These are phyloP conservation scores for Atrina japonica DNA, from an alignment of 2,888 invertebrate species.

Conservation along the genomic window DNA sequence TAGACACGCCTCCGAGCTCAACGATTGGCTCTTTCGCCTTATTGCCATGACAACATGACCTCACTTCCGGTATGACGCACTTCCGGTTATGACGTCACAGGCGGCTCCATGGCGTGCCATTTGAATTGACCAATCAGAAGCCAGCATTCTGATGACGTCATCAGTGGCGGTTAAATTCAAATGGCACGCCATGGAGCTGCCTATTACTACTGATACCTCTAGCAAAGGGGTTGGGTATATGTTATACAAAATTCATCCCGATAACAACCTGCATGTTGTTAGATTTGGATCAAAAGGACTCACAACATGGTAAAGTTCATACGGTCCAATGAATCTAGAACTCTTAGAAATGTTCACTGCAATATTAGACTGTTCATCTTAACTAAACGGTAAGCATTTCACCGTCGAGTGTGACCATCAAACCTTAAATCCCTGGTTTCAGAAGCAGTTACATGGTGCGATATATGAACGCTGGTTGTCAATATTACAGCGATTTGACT, in stretches of 20 bases:
- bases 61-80: no score
- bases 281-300: slow-evolving; percentile 30
- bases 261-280: slow-evolving; percentile 33
- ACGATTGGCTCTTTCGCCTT: no score
- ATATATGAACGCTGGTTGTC: slow-evolving; percentile 35
- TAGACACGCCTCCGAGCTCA: no score
- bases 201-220: no score
- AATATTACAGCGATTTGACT: slow-evolving; percentile 29
- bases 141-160: no score
- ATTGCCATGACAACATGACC: no score
- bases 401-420: slow-evolving; percentile 41
- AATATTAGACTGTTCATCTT: slow-evolving; percentile 32
- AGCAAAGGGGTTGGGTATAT: slow-evolving; percentile 48
- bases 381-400: slow-evolving; percentile 23
- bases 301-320: slow-evolving; percentile 19
- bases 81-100: no score
- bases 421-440: slow-evolving; percentile 26
- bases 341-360: slow-evolving; percentile 26
- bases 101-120: no score
- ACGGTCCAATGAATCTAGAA: slow-evolving; percentile 33
- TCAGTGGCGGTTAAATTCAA: no score
- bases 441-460: slow-evolving; percentile 31
- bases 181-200: no score
- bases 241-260: slow-evolving; percentile 44
- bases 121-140: no score